Percentiles rank a stretch among this genome's conserved stretches.
Evolutionary conservation across 2,797 vertebrate genomes (phyloP).

Genomic region (Pangasius krempfi): DNA sequence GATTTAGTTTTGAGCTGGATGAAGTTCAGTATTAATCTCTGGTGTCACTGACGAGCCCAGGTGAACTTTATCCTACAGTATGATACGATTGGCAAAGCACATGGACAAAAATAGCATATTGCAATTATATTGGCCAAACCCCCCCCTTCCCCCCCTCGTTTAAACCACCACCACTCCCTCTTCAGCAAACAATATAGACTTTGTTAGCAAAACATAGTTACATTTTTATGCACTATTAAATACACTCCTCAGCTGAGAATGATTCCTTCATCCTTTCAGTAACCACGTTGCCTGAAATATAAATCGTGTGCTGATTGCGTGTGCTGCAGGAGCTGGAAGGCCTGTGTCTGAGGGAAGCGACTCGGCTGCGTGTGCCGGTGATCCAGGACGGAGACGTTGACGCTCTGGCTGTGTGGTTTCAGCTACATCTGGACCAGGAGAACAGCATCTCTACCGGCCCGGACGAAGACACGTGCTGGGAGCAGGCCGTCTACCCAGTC

Average conservation of each 20-base stretch:
- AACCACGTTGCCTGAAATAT: neutral
- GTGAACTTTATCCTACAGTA: neutral
- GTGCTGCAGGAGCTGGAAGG: slow-evolving; percentile 87
- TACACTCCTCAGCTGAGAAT: neutral
- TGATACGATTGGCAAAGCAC: neutral
- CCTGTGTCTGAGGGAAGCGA: slow-evolving; percentile 79
- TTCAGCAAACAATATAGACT: no score
- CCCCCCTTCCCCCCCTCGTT: neutral
- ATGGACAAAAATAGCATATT: neutral
- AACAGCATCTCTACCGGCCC: slow-evolving; percentile 89
- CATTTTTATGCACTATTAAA: no score
- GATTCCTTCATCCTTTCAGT: neutral
- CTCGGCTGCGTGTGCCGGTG: slow-evolving; percentile 75
- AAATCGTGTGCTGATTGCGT: neutral
- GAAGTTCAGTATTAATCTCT: neutral
- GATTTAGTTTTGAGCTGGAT: neutral
- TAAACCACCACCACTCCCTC: no score
- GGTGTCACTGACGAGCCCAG: neutral
- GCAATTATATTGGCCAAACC: neutral
- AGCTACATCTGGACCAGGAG: slow-evolving; percentile 91
- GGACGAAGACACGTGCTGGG: slow-evolving; percentile 94
- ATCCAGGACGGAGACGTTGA: slow-evolving; percentile 82
- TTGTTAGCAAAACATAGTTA: no score
- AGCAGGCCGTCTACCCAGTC: slow-evolving; percentile 93
- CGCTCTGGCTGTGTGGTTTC: slow-evolving; percentile 94